A percentile compares a stretch with the other conserved stretches of the same genome.
Evolutionary conservation across 1,140 invertebrate genomes (phyloP).

Genomic region (Nasonia vitripennis): DNA sequence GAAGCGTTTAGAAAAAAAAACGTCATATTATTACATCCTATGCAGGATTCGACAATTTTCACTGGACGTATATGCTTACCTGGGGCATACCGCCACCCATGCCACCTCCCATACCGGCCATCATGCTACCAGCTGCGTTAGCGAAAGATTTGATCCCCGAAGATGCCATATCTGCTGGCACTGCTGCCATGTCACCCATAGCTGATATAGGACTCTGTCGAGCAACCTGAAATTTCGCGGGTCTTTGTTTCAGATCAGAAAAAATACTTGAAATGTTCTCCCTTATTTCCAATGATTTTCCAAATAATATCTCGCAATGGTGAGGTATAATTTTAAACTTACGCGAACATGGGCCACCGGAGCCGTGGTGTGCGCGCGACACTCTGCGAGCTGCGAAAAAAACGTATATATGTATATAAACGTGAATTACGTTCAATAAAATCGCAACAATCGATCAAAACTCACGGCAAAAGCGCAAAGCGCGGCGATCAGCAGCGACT

Average conservation of each 20-base stretch:
- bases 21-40: too few species aligned
- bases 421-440: background rate
- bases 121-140: background rate
- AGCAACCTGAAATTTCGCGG: background rate
- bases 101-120: background rate
- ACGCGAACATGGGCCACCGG: background rate
- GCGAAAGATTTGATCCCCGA: background rate
- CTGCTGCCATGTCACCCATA: background rate
- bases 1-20: too few species aligned
- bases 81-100: background rate
- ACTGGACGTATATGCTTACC: background rate
- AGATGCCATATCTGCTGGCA: background rate
- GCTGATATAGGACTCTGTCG: background rate
- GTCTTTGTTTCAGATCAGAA: too few species aligned
- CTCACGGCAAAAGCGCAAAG: background rate
- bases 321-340: background rate
- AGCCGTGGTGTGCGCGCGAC: background rate
- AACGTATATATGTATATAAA: background rate
- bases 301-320: background rate
- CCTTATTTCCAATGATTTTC: too few species aligned
- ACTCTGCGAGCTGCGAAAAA: background rate
- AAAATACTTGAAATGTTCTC: too few species aligned
- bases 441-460: background rate
- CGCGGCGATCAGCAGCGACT: background rate
- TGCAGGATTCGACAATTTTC: too few species aligned